Conservation (phyloP, 2,888 invertebrate species). For the Caradrina clavipalpis region DNA sequence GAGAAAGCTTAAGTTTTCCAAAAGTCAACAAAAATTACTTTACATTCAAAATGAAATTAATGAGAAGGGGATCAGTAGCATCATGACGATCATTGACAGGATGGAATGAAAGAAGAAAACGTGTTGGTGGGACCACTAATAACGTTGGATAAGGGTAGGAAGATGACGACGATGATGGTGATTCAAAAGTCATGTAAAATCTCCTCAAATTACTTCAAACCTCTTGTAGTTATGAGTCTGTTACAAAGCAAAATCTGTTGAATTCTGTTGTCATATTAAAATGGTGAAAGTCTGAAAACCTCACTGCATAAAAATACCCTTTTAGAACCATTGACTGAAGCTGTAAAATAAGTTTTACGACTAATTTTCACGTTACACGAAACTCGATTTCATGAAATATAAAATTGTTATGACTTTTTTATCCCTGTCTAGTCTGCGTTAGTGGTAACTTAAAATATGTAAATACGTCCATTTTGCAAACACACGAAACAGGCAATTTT, state of each 20-base stretch:
- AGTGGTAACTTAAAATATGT: slow-evolving; percentile 2
- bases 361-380: slow-evolving; percentile 10
- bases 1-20: not conserved
- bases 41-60: too few species aligned
- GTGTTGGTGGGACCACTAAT: too few species aligned
- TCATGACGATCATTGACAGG: too few species aligned
- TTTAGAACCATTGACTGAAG: slow-evolving; percentile 2
- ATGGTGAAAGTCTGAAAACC: not conserved
- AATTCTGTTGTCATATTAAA: not conserved
- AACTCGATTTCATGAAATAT: slow-evolving; percentile 28
- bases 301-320: not conserved
- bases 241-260: too few species aligned
- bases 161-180: too few species aligned
- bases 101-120: too few species aligned
- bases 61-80: too few species aligned
- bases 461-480: not conserved
- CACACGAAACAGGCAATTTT: slow-evolving; percentile 47
- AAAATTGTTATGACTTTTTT: slow-evolving; percentile 32
- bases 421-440: not conserved
- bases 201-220: too few species aligned
- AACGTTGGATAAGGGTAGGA: too few species aligned
- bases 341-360: slow-evolving; percentile 23
- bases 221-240: too few species aligned
- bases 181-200: too few species aligned
- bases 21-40: not conserved